Evolutionary conservation across 2,113 vertebrate genomes (phyloP).

Genomic region (Rhinolophus ferrumequinum): DNA sequence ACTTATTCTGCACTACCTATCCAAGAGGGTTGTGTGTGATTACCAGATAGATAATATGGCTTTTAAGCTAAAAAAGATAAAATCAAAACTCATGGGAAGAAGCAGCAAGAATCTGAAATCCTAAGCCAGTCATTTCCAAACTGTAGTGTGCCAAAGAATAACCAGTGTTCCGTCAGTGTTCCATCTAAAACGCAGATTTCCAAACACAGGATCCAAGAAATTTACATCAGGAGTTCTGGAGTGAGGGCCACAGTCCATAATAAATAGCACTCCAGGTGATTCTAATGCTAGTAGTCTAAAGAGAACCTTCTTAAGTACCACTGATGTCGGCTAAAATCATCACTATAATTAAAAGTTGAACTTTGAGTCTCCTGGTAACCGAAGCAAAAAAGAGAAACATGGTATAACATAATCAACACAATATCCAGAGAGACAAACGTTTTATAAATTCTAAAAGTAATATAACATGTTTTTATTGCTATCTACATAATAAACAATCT

Average conservation of each 20-base stretch:
- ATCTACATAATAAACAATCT: not conserved
- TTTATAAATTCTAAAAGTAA: conserved; percentile 13
- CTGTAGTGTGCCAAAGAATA: not conserved
- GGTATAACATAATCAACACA: not conserved
- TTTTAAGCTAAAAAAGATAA: conserved; percentile 45
- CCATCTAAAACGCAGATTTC: not conserved
- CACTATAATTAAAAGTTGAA: not conserved
- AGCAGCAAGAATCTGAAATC: not conserved
- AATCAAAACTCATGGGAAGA: not conserved
- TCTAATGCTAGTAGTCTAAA: not conserved
- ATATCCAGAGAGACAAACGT: not conserved
- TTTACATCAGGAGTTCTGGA: not conserved
- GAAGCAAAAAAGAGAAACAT: not conserved
- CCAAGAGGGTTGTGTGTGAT: not conserved
- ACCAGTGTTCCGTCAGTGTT: not conserved
- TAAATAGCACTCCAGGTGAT: not conserved
- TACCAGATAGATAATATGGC: not conserved
- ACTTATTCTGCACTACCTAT: not conserved
- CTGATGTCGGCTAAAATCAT: not conserved
- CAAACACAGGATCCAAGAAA: not conserved
- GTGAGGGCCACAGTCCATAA: not conserved
- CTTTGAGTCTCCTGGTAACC: not conserved
- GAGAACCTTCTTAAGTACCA: not conserved
- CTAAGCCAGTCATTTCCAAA: conserved; percentile 20
- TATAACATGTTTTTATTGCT: not conserved